Conservation (phyloP, 2,888 invertebrate species). For the Chironomus riparius region DNA sequence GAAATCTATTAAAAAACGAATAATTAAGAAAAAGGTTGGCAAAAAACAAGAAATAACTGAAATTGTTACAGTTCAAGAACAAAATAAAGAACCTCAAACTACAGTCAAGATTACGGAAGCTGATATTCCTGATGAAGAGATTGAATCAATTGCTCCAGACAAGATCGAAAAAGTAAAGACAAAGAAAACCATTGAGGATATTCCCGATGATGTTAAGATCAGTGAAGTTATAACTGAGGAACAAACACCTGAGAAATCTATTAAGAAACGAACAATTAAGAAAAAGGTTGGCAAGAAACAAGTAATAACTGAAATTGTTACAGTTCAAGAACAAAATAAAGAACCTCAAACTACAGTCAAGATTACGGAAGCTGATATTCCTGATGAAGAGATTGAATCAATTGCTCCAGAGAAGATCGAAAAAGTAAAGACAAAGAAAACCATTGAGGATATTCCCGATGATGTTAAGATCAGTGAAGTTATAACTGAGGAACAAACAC, state of each 20-base stretch:
- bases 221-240: neutral
- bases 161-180: constrained; percentile 23
- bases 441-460: too few relatives aligned
- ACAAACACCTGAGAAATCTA: constrained; percentile 28
- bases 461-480: too few relatives aligned
- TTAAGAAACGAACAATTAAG: constrained; percentile 36
- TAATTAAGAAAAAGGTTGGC: constrained; percentile 40
- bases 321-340: constrained; percentile 35
- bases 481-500: too few relatives aligned
- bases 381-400: constrained; percentile 29
- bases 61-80: constrained; percentile 40
- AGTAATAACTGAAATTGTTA: constrained; percentile 28
- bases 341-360: constrained; percentile 36
- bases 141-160: neutral
- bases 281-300: constrained; percentile 30
- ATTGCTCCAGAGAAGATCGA: too few relatives aligned
- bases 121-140: constrained; percentile 34
- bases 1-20: constrained; percentile 34
- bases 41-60: constrained; percentile 42
- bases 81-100: constrained; percentile 41
- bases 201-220: neutral
- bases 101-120: constrained; percentile 41
- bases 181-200: constrained; percentile 3
- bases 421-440: too few relatives aligned
- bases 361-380: constrained; percentile 30